A percentile compares a stretch with the other conserved stretches of the same genome.
Evolutionary conservation across 2,888 invertebrate species (phyloP).

Genomic region (Drosophila mettleri): DNA sequence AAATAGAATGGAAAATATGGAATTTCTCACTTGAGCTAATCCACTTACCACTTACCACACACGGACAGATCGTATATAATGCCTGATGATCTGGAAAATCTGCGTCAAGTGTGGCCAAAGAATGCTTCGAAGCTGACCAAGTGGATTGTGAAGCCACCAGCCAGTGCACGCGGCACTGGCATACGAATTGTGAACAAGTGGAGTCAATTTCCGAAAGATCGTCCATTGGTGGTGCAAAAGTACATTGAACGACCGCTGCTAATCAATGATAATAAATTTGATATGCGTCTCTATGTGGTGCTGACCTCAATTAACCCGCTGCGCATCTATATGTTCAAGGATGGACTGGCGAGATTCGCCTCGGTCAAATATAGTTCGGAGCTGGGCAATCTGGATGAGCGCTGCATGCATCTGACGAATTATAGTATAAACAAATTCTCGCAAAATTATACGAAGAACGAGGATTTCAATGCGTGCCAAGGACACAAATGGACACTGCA

Average conservation of each 20-base stretch:
- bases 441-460: constrained; percentile 94
- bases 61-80: constrained; percentile 91
- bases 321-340: constrained; percentile 96
- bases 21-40: neutral
- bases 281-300: constrained; percentile 96
- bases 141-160: constrained; percentile 99
- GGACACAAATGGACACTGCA: constrained; percentile 96
- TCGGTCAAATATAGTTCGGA: constrained; percentile 96
- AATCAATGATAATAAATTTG: constrained; percentile 98
- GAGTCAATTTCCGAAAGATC: constrained; percentile 96
- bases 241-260: constrained; percentile 92
- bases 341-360: constrained; percentile 98
- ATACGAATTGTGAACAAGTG: constrained; percentile 97
- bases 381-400: constrained; percentile 91
- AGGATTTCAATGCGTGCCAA: constrained; percentile 94
- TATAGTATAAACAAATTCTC: constrained; percentile 96
- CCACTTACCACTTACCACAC: neutral
- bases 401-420: constrained; percentile 96
- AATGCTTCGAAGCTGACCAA: constrained; percentile 90
- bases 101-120: constrained; percentile 95
- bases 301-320: constrained; percentile 98
- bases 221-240: constrained; percentile 95
- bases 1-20: neutral
- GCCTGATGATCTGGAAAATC: constrained; percentile 92
- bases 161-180: constrained; percentile 98